Base-by-base conservation (phyloP, 92 coral and sea anemone genomes). In the Ricordea florida region DNA sequence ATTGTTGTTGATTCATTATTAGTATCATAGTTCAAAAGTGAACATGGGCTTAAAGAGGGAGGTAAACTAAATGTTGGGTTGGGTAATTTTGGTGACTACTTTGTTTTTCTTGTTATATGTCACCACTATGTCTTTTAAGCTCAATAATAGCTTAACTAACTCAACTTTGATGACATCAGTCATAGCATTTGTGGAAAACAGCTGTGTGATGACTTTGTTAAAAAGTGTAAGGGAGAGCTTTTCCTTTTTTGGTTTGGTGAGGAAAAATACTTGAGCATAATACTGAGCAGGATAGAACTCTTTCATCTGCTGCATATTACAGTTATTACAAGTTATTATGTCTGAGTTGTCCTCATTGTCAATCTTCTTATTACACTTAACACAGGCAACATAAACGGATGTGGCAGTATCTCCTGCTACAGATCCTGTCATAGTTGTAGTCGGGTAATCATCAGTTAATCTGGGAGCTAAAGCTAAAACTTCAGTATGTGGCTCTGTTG, bases 401-500 rank as follows among this genome's bases (percentile, higher is more conserved):
- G 70, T 51, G 4, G 48, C 30, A 33, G 42, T 38, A 10, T 63
- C 66, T 8, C 66, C 83, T 24, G 34, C 46, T 49, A 64, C 40
- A 51, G 33, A 36, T 36, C 75, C 83, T 40, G 11, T 36, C 9
- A 65, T 44, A 32, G 43, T 77, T 28, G 17, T 15, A n/a, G 28
- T 69, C 11, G 22, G 26, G 51, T 38, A 65, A 36, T 72, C 59
- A 73, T 59, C 59, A 35, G 85, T 75, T 8, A 28, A 74, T 27
- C 6, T 60, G 23, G 73, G 43, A 10, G 88, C 28, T 27, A 75
- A 46, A 8, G 88, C 66, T 26, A 74, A 67, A 5, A 67, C 24
- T 63, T 76, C 78, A 47, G 69, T 24, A 56, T 76, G 84, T 52
- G 76, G 56, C 38, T 63, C 77, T 16, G 88, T 55, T 14, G 17